A percentile compares a stretch with the other conserved stretches of the same genome.
Conservation (phyloP, 1,140 invertebrate genomes). For the Aphelenchoides fujianensis region DNA sequence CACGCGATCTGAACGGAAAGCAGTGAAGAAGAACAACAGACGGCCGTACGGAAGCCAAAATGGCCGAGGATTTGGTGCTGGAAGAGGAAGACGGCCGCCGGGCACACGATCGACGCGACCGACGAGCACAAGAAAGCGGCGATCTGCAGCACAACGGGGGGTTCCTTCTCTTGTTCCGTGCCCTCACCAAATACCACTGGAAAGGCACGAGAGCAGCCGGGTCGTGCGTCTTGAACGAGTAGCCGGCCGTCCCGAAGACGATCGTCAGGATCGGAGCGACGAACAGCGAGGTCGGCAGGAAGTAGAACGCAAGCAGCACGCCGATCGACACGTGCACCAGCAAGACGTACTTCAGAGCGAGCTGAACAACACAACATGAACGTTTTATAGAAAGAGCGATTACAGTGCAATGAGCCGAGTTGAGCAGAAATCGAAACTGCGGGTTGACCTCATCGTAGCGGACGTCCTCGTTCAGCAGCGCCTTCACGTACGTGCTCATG, state of each 20-base stretch:
- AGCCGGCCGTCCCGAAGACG: not conserved
- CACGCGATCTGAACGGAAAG: conserved; percentile 10
- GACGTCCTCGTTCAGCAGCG: conserved; percentile 3
- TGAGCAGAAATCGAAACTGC: conserved; percentile 13
- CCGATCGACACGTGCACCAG: not conserved
- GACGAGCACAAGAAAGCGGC: not conserved
- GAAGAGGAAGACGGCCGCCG: conserved; percentile 3
- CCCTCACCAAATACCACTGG: conserved; percentile 10
- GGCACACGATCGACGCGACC: conserved; percentile 5
- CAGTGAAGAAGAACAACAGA: too few relatives aligned
- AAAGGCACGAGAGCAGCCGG: conserved; percentile 9
- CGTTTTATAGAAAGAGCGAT: too few relatives aligned
- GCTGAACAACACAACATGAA: not conserved
- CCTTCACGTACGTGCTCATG: not conserved
- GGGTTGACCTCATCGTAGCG: conserved; percentile 13
- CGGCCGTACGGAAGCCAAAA: conserved; percentile 18
- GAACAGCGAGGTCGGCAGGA: not conserved
- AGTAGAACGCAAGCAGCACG: not conserved
- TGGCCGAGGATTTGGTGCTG: not conserved
- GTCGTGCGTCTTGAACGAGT: not conserved
- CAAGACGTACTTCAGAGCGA: not conserved
- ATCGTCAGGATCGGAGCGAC: not conserved
- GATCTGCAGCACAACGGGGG: too few relatives aligned
- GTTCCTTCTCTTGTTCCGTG: too few relatives aligned
- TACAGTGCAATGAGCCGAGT: conserved; percentile 12